A percentile compares a stretch with the other conserved stretches of the same genome.
These are phyloP conservation scores for Pararge aegeria DNA, from an alignment of 1,140 invertebrate species.

Conservation along the genomic window DNA sequence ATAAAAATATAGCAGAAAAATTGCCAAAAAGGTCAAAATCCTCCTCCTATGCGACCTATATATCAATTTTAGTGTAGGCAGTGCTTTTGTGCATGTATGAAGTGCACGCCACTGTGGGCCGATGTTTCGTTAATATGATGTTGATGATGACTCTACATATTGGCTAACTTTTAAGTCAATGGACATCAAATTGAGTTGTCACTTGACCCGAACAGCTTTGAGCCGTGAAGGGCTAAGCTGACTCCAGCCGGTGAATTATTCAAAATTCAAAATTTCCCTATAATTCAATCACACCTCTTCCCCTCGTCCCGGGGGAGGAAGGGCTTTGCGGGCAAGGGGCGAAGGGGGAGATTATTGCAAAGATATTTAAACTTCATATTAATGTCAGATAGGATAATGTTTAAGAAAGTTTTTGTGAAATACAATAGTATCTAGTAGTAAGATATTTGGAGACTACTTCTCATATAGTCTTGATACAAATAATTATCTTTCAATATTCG, in stretches of 20 bases:
- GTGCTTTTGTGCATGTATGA: no score
- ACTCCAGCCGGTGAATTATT: constrained; percentile 63
- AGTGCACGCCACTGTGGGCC: no score
- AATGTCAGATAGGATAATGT: not conserved
- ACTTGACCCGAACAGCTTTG: constrained; percentile 29
- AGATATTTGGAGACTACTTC: no score
- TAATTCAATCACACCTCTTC: constrained; percentile 68
- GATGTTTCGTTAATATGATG: no score
- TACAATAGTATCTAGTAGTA: no score
- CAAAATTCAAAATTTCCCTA: constrained; percentile 75
- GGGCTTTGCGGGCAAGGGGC: constrained; percentile 11
- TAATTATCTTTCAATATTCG: no score
- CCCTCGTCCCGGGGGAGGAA: constrained; percentile 42
- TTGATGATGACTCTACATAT: no score
- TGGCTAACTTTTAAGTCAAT: not conserved
- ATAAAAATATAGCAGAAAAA: no score
- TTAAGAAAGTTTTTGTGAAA: not conserved
- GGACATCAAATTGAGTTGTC: constrained; percentile 2
- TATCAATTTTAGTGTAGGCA: no score
- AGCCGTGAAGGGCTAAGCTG: constrained; percentile 56
- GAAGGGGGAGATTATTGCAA: constrained; percentile 42
- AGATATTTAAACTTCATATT: not conserved
- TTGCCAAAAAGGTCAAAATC: no score
- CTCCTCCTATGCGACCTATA: no score
- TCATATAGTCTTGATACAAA: no score